Percentiles rank a stretch among this genome's conserved stretches.
phyloP scores from a whole-genome alignment of 2,888 invertebrate genomes.

The Melanargia galathea region DNA sequence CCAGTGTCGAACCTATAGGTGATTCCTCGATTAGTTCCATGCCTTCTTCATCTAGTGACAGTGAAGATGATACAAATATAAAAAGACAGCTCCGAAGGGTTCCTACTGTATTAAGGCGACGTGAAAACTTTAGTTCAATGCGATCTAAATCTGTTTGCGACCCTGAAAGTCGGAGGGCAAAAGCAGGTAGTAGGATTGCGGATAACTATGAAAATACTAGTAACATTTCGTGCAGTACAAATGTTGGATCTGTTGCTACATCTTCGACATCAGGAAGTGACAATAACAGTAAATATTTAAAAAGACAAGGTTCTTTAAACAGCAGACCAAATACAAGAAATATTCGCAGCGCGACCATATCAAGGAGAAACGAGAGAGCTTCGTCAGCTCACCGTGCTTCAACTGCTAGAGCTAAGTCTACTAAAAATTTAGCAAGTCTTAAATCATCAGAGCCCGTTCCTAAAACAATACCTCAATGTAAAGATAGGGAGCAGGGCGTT shows the following conservation, averaged over 20 bases:
- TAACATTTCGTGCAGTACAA: slow-evolving; percentile 72
- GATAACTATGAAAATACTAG: slow-evolving; percentile 73
- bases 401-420: slow-evolving; percentile 84
- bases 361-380: slow-evolving; percentile 70
- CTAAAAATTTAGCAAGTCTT: slow-evolving; percentile 73
- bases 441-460: slow-evolving; percentile 78
- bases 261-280: slow-evolving; percentile 78
- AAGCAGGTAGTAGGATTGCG: slow-evolving; percentile 58
- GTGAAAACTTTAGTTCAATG: slow-evolving; percentile 69
- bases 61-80: slow-evolving; percentile 68
- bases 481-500: slow-evolving; percentile 90
- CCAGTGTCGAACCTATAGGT: slow-evolving; percentile 87
- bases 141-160: slow-evolving; percentile 78
- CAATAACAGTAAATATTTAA: slow-evolving; percentile 64
- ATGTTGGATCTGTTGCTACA: slow-evolving; percentile 68
- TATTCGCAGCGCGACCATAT: slow-evolving; percentile 77
- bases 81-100: slow-evolving; percentile 63
- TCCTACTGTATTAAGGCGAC: slow-evolving; percentile 67
- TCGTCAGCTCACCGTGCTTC: slow-evolving; percentile 83
- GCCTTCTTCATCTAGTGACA: slow-evolving; percentile 77
- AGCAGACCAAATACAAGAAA: slow-evolving; percentile 66
- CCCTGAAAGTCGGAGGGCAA: slow-evolving; percentile 67
- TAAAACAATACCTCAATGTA: slow-evolving; percentile 74
- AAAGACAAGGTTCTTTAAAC: slow-evolving; percentile 68
- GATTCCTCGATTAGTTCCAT: slow-evolving; percentile 86